Conservation (phyloP, 2,888 invertebrate species). For the Papilio gigon region DNA sequence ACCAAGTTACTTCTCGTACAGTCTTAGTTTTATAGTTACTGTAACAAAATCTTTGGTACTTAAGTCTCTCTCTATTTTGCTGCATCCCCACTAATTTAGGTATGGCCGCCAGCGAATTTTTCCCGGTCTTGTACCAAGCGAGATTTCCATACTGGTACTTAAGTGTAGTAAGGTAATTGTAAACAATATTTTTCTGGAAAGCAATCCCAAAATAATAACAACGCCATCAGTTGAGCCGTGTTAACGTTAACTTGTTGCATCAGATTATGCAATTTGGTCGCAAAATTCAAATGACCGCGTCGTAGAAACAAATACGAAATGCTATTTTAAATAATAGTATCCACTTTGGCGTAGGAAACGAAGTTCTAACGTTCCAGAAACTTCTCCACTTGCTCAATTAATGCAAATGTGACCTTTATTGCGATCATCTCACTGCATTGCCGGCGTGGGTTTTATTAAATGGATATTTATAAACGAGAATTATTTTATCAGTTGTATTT, state of each 20-base stretch:
- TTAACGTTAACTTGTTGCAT: background rate
- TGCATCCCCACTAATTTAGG: too few species aligned
- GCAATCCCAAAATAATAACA: too few species aligned
- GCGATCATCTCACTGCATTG: slow-evolving; percentile 17
- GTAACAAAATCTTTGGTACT: background rate
- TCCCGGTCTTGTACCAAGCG: too few species aligned
- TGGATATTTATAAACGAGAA: background rate
- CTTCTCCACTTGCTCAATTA: slow-evolving; percentile 22
- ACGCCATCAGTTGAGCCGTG: background rate
- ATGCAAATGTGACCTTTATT: slow-evolving; percentile 23
- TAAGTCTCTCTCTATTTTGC: background rate
- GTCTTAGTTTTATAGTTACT: background rate
- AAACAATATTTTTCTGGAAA: too few species aligned
- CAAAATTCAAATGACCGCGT: background rate
- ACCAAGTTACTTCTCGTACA: background rate
- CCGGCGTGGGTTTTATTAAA: background rate
- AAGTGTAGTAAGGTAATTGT: too few species aligned
- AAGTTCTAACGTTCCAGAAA: slow-evolving; percentile 19
- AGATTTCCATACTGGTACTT: too few species aligned
- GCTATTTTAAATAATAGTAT: background rate
- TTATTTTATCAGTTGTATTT: slow-evolving; percentile 8
- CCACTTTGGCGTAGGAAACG: background rate
- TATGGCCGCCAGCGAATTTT: too few species aligned
- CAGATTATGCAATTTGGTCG: background rate
- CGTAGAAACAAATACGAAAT: background rate